Percentiles rank a stretch among this genome's conserved stretches.
Conservation (phyloP, 1,140 invertebrate species). For the Drosophila subobscura region DNA sequence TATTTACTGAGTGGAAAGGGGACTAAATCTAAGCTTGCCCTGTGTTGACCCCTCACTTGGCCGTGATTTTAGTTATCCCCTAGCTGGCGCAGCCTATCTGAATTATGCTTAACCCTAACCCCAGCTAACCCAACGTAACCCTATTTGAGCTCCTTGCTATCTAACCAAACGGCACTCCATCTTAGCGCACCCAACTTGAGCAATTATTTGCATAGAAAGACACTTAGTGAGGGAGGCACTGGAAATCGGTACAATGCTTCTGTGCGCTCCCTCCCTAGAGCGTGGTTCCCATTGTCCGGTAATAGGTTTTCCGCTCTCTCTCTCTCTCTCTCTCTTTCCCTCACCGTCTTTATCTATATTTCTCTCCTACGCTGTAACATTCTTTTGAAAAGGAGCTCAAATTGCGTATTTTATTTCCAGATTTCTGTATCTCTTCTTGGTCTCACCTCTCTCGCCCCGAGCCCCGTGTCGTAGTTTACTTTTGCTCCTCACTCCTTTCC, state of each 20-base stretch:
- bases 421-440: slow-evolving; percentile 26
- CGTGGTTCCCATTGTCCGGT: slow-evolving; percentile 31
- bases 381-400: slow-evolving; percentile 33
- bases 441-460: slow-evolving; percentile 10
- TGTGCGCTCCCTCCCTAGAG: neutral
- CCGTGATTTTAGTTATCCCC: neutral
- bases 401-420: slow-evolving; percentile 51
- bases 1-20: neutral
- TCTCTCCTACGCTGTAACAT: slow-evolving; percentile 2
- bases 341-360: neutral
- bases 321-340: slow-evolving; percentile 16
- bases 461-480: slow-evolving; percentile 25
- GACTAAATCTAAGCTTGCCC: too few species aligned
- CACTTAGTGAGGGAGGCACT: slow-evolving; percentile 9
- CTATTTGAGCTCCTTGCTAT: too few species aligned
- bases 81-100: neutral
- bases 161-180: neutral
- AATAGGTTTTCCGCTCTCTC: slow-evolving; percentile 27
- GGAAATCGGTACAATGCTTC: slow-evolving; percentile 7
- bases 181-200: slow-evolving; percentile 9
- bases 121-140: neutral
- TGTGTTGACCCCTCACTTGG: neutral
- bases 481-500: neutral
- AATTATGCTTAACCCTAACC: neutral
- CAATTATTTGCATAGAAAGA: slow-evolving; percentile 39